These are phyloP conservation scores for Leucoraja erinaceus DNA, from an alignment of 2,113 vertebrate species.

Conservation along the genomic window DNA sequence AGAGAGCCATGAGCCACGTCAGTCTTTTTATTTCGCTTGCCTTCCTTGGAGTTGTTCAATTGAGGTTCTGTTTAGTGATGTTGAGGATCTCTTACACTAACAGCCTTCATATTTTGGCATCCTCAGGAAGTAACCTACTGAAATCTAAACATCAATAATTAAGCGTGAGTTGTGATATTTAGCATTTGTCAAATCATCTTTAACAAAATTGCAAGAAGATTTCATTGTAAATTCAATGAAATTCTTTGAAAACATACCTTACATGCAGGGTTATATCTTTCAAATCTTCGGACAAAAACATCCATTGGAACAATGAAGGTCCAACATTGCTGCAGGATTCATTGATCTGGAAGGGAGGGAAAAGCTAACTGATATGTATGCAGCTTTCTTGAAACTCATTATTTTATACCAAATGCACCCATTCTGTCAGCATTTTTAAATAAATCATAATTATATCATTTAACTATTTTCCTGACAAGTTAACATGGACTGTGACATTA, in stretches of 20 bases:
- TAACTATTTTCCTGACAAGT: neutral
- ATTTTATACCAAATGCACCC: neutral
- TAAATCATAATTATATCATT: neutral
- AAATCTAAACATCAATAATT: neutral
- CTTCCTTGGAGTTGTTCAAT: slow-evolving; percentile 32
- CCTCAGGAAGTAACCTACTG: neutral
- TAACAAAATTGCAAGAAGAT: neutral
- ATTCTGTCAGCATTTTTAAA: neutral
- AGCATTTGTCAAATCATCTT: neutral
- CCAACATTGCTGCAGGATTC: neutral
- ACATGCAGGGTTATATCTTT: neutral
- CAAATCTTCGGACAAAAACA: neutral
- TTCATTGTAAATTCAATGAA: neutral
- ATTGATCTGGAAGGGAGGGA: neutral
- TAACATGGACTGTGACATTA: neutral
- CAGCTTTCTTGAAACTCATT: neutral
- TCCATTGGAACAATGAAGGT: slow-evolving; percentile 9
- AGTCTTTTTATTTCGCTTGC: slow-evolving; percentile 36
- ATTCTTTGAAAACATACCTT: neutral
- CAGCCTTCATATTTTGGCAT: neutral
- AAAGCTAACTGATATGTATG: neutral
- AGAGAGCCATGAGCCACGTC: slow-evolving; percentile 31
- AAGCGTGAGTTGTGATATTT: neutral
- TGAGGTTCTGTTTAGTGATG: slow-evolving; percentile 28
- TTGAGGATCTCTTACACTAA: neutral